Base-by-base conservation (phyloP, 2,797 vertebrate species). In the Xenentodon cancila region DNA sequence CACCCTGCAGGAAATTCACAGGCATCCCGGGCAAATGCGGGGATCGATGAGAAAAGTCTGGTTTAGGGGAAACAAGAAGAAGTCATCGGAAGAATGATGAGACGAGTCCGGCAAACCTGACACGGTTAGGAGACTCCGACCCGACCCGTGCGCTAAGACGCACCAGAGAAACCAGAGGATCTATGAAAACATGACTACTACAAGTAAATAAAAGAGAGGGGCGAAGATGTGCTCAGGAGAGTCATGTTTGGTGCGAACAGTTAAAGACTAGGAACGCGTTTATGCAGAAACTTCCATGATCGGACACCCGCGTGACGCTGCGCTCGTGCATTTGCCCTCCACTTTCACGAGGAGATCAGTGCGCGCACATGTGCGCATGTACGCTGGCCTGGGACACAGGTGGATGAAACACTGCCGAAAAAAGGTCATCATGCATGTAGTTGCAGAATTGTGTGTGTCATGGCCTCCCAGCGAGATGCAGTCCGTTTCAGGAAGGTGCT, bases 391-490 rank as follows among this genome's bases (percentile, higher is more conserved):
- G 30, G 54, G n/a, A 53, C 58, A 59, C 61, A 71, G 54, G 72
- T 73, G 68, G 56, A 75, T 45, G 55, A 32, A 64, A 56, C 64
- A 55, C 19, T 66, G 68, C 70, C 49, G 45, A 13, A 17, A 27
- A 46, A 21, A 7, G 4, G 25, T 25, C 15, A 7, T 53, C 4
- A 18, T 37, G 18, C 34, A 20, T 43, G 46, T 20, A 9, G 40
- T 20, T 17, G 37, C 12, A 47, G 44, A 3, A 15, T 47, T 40
- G 50, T 44, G 50, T 22, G n/a, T 50, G 45, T 56, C 22, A 13
- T 7, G 18, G 32, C 7, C 32, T 34, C 32, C 9, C 9, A 12
- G 34, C 9, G 18, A 66, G 32, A 15, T 9, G 1, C 15, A 12
- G 6, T 34, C 30, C 3, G 8, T 16, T 19, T 15, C 45, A 8